A percentile compares a stretch with the other conserved stretches of the same genome.
Conservation (phyloP, 2,113 vertebrate genomes). For the Pogona vitticeps region DNA sequence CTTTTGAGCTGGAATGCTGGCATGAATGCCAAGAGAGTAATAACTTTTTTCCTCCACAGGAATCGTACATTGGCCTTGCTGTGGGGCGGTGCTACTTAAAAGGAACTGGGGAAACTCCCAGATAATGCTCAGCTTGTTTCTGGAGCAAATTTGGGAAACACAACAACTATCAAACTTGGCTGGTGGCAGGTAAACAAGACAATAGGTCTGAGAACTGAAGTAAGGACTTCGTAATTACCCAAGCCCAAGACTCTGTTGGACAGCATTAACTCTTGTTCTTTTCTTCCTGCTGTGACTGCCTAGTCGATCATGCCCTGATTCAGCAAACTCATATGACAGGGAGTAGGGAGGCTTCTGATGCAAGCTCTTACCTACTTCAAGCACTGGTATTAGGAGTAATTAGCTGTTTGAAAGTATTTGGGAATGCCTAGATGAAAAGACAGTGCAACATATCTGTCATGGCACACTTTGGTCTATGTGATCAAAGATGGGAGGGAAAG, state of each 20-base stretch:
- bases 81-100: conserved; percentile 5
- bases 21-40: conserved; percentile 8
- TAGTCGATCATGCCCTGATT: not conserved
- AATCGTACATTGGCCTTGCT: conserved; percentile 5
- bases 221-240: not conserved
- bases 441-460: not conserved
- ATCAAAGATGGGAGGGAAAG: conserved; percentile 28
- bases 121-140: not conserved
- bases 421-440: conserved; percentile 26
- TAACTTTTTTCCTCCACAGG: not conserved
- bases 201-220: not conserved
- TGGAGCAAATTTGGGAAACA: not conserved
- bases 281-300: not conserved
- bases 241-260: not conserved
- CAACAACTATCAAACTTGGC: not conserved
- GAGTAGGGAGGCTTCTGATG: conserved; percentile 6
- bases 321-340: conserved; percentile 10
- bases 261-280: not conserved
- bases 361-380: conserved; percentile 10
- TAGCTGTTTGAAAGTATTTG: not conserved
- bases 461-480: not conserved
- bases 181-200: not conserved
- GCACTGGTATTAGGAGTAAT: conserved; percentile 25
- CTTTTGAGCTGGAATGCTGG: conserved; percentile 23
- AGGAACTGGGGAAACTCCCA: conserved; percentile 12